Evolutionary conservation across 1,140 invertebrate species (phyloP), one percentile per base, ranked within the genome.

Genomic region (Penaeus chinensis): DNA sequence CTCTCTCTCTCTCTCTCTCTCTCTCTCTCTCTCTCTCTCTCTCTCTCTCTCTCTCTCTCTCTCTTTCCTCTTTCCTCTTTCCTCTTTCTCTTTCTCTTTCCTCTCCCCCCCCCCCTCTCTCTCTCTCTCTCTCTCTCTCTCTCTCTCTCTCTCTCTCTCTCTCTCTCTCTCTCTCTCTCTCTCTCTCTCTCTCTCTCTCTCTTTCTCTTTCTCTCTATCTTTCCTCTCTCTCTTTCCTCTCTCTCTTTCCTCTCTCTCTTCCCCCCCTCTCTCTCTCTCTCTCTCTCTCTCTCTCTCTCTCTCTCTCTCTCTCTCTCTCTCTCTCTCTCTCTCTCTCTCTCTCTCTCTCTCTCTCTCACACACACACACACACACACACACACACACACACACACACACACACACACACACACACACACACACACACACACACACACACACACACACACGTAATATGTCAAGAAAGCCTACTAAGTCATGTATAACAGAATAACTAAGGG

Each of bases 261-360:
- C 37, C 18, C 8, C 37, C 13, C 27, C 3, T 13, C 13, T 13
- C 3, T 37, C 54, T 19, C 78, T 80, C 78, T n/a, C 78, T 61
- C 78, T 61, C 78, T 80, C 78, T 61, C 54, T 61, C 78, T 80
- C 37, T 80, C 78, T 80, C 54, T 80, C 78, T 80, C 78, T 54
- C 71, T 76, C 24, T 27, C 71, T 76, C 71, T 76, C 71, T 27
- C 71, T 27, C 71, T 76, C 18, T 76, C 71, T 76, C 71, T 76
- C 71, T 76, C 71, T 76, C 71, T 76, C 71, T 76, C 71, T 76
- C 71, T 76, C 71, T 76, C 71, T 76, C 71, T 76, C 71, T 76
- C 71, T 76, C 71, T 76, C 71, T 76, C 71, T 76, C 71, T 7
- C 71, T 7, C 71, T 19, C 71, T 4, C 37, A 42, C 37, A 42